phyloP scores from a whole-genome alignment of 1,140 invertebrate genomes.

The Tetramorium parvispinum region DNA sequence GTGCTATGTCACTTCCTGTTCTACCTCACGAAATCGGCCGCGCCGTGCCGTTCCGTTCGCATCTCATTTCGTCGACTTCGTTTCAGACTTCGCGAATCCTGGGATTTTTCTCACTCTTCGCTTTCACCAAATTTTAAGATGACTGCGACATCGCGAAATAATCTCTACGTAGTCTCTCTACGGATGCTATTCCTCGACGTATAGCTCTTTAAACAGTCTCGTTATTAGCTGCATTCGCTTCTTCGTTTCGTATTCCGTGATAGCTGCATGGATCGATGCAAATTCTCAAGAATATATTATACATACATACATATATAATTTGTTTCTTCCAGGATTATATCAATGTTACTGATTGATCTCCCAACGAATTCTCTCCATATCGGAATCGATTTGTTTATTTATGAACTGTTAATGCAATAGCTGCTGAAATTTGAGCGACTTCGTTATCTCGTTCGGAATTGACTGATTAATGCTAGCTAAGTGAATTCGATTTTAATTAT shows the following conservation, averaged over 20 bases:
- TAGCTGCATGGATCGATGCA: constrained; percentile 6
- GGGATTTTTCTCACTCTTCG: background rate
- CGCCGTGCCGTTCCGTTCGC: constrained; percentile 40
- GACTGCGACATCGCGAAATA: background rate
- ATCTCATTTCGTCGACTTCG: background rate
- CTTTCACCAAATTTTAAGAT: background rate
- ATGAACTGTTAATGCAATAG: constrained; percentile 14
- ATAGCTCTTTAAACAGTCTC: constrained; percentile 9
- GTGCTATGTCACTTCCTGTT: constrained; percentile 78
- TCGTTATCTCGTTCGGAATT: constrained; percentile 20
- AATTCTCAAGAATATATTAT: constrained; percentile 8
- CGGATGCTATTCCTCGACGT: background rate
- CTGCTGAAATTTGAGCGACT: constrained; percentile 43
- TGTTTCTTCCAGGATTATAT: background rate
- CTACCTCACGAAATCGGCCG: constrained; percentile 68
- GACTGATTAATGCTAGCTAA: constrained; percentile 14
- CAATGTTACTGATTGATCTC: constrained; percentile 9
- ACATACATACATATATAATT: too few species aligned
- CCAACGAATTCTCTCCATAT: background rate
- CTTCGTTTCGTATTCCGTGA: background rate
- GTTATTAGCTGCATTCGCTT: background rate
- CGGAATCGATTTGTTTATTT: constrained; percentile 5
- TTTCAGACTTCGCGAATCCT: background rate
- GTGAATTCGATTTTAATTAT: background rate
- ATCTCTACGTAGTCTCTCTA: background rate